phyloP scores from a whole-genome alignment of 2,113 vertebrate species.

The Chiloscyllium plagiosum region DNA sequence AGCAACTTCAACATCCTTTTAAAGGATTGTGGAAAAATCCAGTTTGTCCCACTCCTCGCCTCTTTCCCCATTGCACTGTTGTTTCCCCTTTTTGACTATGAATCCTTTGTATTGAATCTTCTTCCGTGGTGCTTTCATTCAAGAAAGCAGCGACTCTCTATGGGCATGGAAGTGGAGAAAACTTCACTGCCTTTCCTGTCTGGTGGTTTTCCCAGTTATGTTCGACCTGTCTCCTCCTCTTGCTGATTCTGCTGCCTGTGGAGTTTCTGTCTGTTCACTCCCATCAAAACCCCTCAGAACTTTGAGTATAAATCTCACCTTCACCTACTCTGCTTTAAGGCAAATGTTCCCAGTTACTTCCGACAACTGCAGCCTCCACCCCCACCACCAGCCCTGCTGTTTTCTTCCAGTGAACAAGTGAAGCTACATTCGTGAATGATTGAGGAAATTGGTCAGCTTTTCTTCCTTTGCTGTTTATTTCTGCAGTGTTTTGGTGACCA shows the following conservation, averaged over 20 bases:
- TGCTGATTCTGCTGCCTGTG: not conserved
- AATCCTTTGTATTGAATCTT: not conserved
- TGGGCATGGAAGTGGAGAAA: not conserved
- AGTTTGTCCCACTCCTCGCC: not conserved
- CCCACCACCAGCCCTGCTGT: no score
- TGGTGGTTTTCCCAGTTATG: not conserved
- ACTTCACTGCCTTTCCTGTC: not conserved
- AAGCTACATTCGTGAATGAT: not conserved
- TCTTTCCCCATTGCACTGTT: not conserved
- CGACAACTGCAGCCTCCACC: not conserved
- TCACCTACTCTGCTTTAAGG: no score
- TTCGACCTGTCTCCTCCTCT: not conserved
- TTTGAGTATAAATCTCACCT: no score
- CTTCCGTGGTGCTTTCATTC: not conserved
- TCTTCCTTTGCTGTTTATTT: not conserved
- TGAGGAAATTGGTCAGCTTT: not conserved
- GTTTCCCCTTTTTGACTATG: not conserved
- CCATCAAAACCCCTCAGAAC: no score
- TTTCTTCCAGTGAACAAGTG: not conserved
- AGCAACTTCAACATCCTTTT: no score
- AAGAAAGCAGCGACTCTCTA: not conserved
- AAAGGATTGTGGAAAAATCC: not conserved
- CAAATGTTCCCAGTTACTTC: not conserved
- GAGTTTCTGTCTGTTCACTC: not conserved
- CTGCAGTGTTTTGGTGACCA: no score